Base-by-base conservation (phyloP, 2,113 vertebrate genomes). In the Maccullochella peelii region DNA sequence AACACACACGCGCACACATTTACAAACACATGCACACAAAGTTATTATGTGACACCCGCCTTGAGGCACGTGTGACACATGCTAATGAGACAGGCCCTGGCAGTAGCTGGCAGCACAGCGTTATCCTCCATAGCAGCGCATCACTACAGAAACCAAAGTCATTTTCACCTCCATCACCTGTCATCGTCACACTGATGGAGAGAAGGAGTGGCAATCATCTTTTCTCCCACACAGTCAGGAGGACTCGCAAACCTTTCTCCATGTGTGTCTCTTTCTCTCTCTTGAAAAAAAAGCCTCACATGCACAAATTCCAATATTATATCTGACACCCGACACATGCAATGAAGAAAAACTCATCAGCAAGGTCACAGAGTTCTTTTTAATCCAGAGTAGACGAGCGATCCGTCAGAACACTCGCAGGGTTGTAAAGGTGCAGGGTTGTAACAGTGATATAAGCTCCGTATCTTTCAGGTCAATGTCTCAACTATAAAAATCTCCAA, bases 151-250 rank as follows among this genome's bases (percentile, higher is more conserved):
- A 92, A 93, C 88, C 91, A 90, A 93, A 94, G 92, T 94, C 91
- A 93, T 94, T 94, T 94, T 94, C 94, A 93, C 94, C 94, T 91
- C 94, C 92, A 86, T 94, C 94, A 95, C 91, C 92, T 92, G 93
- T 94, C 94, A 94, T 77, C 71, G 86, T 91, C 87, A 85, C 76
- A 65, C 83, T 92, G 93, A 94, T 88, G 91, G 92, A 94, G 82
- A 88, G 92, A 82, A 89, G 85, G 90, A 91, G 86, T 93, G 92
- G 92, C 93, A 95, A 93, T 94, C 92, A 95, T 93, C 86, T 86
- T 57, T 74, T 87, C 93, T 88, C 91, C 89, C 83, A 91, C 93
- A 84, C 90, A 91, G 79, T 83, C 83, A 74, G 79, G 86, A 84
- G 58, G 79, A 86, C 86, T 89, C 77, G 79, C 73, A 81, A 79